phyloP scores from a whole-genome alignment of 2,797 vertebrate genomes.

The Anabacerthia variegaticeps region DNA sequence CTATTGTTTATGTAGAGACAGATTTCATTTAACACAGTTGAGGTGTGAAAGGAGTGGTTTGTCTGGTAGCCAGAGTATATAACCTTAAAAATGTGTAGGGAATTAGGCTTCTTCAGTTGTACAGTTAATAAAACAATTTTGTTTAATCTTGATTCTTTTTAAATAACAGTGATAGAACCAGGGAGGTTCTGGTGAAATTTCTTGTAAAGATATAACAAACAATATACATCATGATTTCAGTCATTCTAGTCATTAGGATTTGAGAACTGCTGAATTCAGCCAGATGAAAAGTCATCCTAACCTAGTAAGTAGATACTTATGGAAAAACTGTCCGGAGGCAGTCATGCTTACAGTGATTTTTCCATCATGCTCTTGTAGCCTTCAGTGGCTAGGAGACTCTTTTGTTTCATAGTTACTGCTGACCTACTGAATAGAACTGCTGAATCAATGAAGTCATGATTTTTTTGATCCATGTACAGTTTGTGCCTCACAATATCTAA shows the following conservation, averaged over 20 bases:
- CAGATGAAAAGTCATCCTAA: neutral
- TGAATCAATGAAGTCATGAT: neutral
- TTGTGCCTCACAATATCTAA: neutral
- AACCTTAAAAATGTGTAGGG: neutral
- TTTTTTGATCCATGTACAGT: neutral
- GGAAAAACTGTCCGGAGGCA: neutral
- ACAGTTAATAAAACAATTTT: neutral
- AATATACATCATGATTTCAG: neutral
- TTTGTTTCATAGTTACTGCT: slow-evolving; percentile 9
- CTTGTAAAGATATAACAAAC: neutral
- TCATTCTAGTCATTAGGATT: neutral
- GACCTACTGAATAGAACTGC: slow-evolving; percentile 18
- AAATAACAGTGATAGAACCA: neutral
- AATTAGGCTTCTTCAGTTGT: neutral
- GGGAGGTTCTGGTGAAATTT: neutral
- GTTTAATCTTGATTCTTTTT: neutral
- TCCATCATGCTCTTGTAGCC: neutral
- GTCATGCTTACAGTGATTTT: neutral
- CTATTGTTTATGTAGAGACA: neutral
- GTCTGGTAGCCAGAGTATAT: neutral
- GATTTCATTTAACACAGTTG: neutral
- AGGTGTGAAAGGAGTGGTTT: neutral
- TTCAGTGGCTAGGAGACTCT: neutral
- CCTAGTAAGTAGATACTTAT: neutral
- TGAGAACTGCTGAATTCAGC: neutral